Conservation (phyloP, 2,888 invertebrate species). For the Meganola albula region DNA sequence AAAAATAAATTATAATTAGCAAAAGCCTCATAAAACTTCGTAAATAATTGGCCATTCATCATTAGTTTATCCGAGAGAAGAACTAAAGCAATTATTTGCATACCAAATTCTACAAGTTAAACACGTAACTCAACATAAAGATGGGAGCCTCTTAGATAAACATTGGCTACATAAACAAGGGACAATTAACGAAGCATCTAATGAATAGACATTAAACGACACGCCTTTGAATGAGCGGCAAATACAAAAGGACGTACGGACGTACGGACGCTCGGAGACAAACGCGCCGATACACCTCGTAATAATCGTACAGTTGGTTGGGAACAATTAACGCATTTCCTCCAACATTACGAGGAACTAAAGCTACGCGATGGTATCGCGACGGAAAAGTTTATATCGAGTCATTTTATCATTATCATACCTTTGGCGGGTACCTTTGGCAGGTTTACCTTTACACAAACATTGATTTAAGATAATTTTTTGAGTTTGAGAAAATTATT, state of each 20-base stretch:
- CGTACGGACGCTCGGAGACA: conserved; percentile 45
- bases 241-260: conserved; percentile 43
- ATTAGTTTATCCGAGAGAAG: too few relatives aligned
- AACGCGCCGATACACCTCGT: too few relatives aligned
- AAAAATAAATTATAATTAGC: too few relatives aligned
- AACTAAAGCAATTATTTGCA: conserved; percentile 19
- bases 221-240: conserved; percentile 50
- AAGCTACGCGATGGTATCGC: conserved; percentile 19
- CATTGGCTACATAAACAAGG: conserved; percentile 27
- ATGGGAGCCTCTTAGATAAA: conserved; percentile 26
- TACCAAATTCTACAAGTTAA: conserved; percentile 21
- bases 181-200: conserved; percentile 41
- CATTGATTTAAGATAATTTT: too few relatives aligned
- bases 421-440: too few relatives aligned
- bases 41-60: too few relatives aligned
- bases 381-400: conserved; percentile 10
- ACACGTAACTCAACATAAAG: conserved; percentile 21
- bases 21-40: too few relatives aligned
- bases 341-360: conserved; percentile 29
- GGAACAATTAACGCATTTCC: conserved; percentile 53
- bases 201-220: conserved; percentile 47
- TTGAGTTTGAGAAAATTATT: too few relatives aligned
- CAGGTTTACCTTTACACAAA: too few relatives aligned
- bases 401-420: too few relatives aligned
- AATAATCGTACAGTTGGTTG: conserved; percentile 46